A percentile compares a stretch with the other conserved stretches of the same genome.
phyloP scores from a whole-genome alignment of 2,888 invertebrate species.

The Boloria euphrosyne region DNA sequence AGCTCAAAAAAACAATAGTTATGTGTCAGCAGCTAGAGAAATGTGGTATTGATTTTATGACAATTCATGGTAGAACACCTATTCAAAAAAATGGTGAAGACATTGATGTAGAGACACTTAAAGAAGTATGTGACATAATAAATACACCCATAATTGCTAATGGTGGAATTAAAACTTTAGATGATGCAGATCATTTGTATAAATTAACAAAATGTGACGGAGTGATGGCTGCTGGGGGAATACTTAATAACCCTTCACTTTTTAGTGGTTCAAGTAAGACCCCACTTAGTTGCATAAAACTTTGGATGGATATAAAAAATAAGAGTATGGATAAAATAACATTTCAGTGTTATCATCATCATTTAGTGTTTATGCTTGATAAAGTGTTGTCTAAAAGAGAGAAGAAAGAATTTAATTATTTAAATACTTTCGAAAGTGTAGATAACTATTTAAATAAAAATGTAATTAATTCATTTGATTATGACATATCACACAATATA shows the following conservation, averaged over 20 bases:
- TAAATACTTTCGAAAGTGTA: conserved; percentile 86
- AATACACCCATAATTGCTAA: conserved; percentile 94
- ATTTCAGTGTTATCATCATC: conserved; percentile 96
- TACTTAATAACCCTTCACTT: conserved; percentile 95
- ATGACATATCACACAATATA: conserved; percentile 53
- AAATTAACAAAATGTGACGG: conserved; percentile 88
- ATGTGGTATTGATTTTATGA: conserved; percentile 93
- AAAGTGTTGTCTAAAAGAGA: conserved; percentile 88
- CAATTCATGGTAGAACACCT: conserved; percentile 96
- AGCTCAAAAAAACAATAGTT: conserved; percentile 87
- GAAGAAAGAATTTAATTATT: conserved; percentile 89
- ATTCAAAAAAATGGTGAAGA: conserved; percentile 88
- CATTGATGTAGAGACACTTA: conserved; percentile 87
- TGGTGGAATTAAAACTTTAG: conserved; percentile 90
- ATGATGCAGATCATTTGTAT: conserved; percentile 87
- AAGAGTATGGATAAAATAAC: conserved; percentile 83
- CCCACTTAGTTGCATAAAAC: conserved; percentile 88
- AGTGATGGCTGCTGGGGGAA: conserved; percentile 95
- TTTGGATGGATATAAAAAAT: conserved; percentile 90
- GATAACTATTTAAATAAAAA: conserved; percentile 85
- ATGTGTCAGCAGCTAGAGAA: conserved; percentile 90
- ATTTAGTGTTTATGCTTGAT: conserved; percentile 97
- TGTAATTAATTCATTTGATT: conserved; percentile 57
- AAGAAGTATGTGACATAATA: conserved; percentile 86
- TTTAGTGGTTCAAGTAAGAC: conserved; percentile 89